Conservation (phyloP, 1,140 invertebrate species). For the Drosophila obscura region DNA sequence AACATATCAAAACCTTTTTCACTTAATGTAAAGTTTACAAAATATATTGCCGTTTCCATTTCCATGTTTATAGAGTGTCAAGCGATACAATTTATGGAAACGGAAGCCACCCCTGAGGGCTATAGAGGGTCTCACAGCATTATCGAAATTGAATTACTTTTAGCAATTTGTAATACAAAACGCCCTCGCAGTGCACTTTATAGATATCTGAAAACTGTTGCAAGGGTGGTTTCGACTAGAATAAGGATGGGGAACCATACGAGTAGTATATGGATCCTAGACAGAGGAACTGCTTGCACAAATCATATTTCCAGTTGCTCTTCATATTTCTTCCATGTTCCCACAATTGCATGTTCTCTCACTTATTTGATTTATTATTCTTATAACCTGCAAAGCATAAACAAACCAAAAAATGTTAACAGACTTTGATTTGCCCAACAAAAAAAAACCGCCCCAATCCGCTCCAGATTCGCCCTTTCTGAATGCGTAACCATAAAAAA, state of each 20-base stretch:
- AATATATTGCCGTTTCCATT: constrained; percentile 49
- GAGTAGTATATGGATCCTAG: background rate
- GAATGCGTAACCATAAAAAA: constrained; percentile 37
- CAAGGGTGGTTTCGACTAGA: background rate
- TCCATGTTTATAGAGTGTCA: constrained; percentile 64
- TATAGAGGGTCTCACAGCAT: constrained; percentile 20
- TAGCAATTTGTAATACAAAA: constrained; percentile 65
- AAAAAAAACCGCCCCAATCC: background rate
- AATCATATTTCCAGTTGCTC: too few species aligned
- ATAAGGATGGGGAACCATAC: background rate
- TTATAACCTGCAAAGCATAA: constrained; percentile 9
- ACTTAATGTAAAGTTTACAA: constrained; percentile 47
- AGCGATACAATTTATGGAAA: constrained; percentile 48
- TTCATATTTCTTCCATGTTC: too few species aligned
- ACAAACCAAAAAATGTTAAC: constrained; percentile 67
- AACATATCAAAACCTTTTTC: constrained; percentile 47
- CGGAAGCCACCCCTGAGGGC: constrained; percentile 2
- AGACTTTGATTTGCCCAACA: constrained; percentile 33
- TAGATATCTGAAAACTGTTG: constrained; percentile 5
- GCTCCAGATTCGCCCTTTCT: constrained; percentile 26
- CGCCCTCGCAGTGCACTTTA: constrained; percentile 23
- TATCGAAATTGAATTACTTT: constrained; percentile 74
- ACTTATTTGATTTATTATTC: constrained; percentile 8
- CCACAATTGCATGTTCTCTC: too few species aligned
- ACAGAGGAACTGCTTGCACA: too few species aligned